Base-by-base conservation (phyloP, 2,113 vertebrate species). In the Ceuthmochares aereus region DNA sequence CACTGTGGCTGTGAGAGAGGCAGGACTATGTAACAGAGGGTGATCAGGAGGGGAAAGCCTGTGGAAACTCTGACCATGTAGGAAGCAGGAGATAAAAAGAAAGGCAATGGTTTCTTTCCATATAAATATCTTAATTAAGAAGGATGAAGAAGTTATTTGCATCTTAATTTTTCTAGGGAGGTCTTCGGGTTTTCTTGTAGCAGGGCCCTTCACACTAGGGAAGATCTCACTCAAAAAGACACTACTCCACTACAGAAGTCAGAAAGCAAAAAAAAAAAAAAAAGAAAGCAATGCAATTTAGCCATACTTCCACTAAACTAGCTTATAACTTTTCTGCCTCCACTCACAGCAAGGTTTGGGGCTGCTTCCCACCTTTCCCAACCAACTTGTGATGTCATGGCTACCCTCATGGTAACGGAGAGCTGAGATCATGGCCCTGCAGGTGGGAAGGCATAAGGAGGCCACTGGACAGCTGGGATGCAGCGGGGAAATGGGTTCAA, bases 61-160 rank as follows among this genome's bases (percentile, higher is more conserved):
- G 87, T 14, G 12, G 51, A 55, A 96, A 91, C 73, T 85, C 91
- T 60, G 34, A 88, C 47, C 27, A 16, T 42, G 79, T 62, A 89
- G 79, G 52, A 96, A 90, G 66, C 68, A 70, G 43, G 51, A 78
- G 60, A 59, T 59, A 66, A 75, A 90, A 51, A 59, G 14, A 64
- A 84, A 85, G 40, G 10, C 19, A 72, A 36, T 64, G 42, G 51
- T 90, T 95, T 72, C n/a, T 92, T 87, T 84, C 87, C 79, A 92
- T 89, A 85, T 74, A 97, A 97, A 89, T 86, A 67, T 95, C 92
- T 96, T 96, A 96, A 97, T 97, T 96, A 95, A 85, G 84, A 67
- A 94, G 34, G 45, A 27, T 40, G 43, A 95, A 70, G 58, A 90
- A 95, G 86, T 89, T 52, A 95, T 84, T 88, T 96, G 89, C 83